Evolutionary conservation across 1,140 invertebrate genomes (phyloP), one percentile per base, ranked within the genome.

Genomic region (Saccostrea cuccullata): DNA sequence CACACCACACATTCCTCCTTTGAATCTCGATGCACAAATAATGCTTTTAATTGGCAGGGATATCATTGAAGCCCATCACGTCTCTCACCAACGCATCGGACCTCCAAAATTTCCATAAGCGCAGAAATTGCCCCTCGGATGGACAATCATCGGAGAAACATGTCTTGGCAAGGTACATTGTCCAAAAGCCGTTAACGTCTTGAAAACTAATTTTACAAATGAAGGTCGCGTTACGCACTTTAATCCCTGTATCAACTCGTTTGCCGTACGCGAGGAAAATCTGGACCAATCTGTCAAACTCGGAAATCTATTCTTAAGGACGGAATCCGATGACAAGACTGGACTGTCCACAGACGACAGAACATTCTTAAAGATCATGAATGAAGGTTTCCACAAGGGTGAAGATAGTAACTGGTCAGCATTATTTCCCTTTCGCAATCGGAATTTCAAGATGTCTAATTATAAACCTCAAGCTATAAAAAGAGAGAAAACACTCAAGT

Each of bases 311-410:
- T 87, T 84, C 47, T 2, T 20, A 4, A 84, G 40, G 55, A 87
- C 87, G 60, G 23, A 17, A 6, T n/a, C 20, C 12, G 87, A 87
- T 26, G 58, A 87, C 56, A 87, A 87, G 30, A 56, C 82, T 20
- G 82, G 87, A 40, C 55, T 84, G 8, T 88, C 87, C 2, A 12
- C 17, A 56, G 40, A 85, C 1, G 56, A 85, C 20, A 85, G 55
- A n/a, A 85, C 85, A 83, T 88, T 88, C 36, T 26, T 88, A 0
- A 17, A 88, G 5, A 82, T 84, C 8, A 88, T 88, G 87, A 60
- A 85, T n/a, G 47, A 55, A 55, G 17, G 40, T 0, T 84, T 70
- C 82, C 20, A 58, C 13, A 67, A 64, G 36, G 56, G 36, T n/a
- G 82, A 84, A 26, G 30, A 83, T 11, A 82, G 87, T 13, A 64